These are phyloP conservation scores for Limnodromus scolopaceus DNA, from an alignment of 2,797 vertebrate genomes.

Conservation along the genomic window DNA sequence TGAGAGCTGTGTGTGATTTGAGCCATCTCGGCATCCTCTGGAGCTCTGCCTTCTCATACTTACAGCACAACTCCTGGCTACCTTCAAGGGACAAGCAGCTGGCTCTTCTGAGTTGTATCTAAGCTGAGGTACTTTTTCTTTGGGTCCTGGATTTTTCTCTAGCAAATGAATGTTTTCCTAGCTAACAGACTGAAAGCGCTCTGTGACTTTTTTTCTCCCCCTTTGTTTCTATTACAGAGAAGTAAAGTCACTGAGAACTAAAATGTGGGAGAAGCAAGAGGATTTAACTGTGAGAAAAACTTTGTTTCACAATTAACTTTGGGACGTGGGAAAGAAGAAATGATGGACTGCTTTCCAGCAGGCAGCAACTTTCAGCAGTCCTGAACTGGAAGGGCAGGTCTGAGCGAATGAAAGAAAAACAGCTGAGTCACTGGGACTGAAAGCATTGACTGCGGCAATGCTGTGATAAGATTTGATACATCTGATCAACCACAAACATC, in stretches of 20 bases:
- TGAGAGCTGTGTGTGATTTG: not conserved
- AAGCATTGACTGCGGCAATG: not conserved
- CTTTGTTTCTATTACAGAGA: not conserved
- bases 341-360: not conserved
- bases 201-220: not conserved
- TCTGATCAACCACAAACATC: not conserved
- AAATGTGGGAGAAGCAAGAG: not conserved
- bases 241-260: not conserved
- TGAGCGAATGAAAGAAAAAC: not conserved
- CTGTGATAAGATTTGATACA: not conserved
- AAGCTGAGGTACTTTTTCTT: not conserved
- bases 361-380: not conserved
- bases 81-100: not conserved
- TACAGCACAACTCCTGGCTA: not conserved
- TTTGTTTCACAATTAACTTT: not conserved
- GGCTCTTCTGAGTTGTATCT: not conserved
- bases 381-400: not conserved
- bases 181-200: not conserved
- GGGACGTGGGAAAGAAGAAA: not conserved
- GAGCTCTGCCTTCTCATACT: not conserved
- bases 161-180: not conserved
- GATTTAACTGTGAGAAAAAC: not conserved
- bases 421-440: not conserved
- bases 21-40: not conserved
- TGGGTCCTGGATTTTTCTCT: not conserved